phyloP scores from a whole-genome alignment of 2,113 vertebrate species.

The Podarcis muralis region DNA sequence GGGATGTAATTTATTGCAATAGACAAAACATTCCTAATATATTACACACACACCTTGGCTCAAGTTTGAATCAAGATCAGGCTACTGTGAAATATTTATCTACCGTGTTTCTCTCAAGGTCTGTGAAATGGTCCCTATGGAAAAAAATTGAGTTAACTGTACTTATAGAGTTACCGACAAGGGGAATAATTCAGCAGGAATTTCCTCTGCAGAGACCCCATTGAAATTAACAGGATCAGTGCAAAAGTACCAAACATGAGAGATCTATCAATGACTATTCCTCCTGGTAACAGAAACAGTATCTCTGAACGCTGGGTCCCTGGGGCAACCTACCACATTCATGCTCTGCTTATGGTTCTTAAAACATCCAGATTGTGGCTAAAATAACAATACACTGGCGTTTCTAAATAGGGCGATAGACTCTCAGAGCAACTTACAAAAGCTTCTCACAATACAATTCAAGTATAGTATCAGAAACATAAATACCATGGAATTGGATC shows the following conservation, averaged over 20 bases:
- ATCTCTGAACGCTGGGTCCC: not conserved
- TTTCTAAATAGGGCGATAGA: not conserved
- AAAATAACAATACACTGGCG: not conserved
- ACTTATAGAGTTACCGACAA: not conserved
- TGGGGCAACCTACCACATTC: not conserved
- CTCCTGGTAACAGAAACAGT: not conserved
- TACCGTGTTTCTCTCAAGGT: not conserved
- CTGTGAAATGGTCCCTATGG: not conserved
- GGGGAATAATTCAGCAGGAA: not conserved
- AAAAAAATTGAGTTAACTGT: not conserved
- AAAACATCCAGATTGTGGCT: not conserved
- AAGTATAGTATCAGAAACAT: not conserved
- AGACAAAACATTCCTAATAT: not conserved
- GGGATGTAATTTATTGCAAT: not conserved
- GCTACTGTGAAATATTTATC: not conserved
- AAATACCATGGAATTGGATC: not conserved
- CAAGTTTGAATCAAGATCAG: no score
- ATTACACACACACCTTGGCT: not conserved
- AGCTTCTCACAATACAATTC: not conserved
- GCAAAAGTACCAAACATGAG: not conserved
- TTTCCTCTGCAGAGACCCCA: not conserved
- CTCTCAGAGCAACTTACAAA: not conserved
- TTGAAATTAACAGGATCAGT: not conserved
- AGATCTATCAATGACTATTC: not conserved
- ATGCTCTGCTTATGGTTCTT: not conserved